Base-by-base conservation (phyloP, 2,888 invertebrate genomes). In the Cheilosia variabilis region DNA sequence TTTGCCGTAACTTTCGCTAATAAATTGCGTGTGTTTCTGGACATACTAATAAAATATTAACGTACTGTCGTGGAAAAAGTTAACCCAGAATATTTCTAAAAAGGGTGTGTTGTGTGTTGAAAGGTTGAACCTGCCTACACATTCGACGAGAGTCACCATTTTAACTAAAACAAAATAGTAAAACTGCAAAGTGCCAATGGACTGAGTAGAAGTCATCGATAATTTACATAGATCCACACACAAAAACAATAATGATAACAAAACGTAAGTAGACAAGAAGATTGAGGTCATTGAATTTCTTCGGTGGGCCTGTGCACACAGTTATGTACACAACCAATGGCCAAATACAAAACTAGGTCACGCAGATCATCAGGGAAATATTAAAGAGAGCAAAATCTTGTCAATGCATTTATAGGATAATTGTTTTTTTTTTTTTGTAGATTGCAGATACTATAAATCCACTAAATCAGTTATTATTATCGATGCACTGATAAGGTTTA, bases 51-150 rank as follows among this genome's bases (percentile, higher is more conserved):
- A 3, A 22, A 34, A n/a, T 6, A 19, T n/a, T 13, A 55, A 31
- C 34, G 22, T 10, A 22, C 15, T 24, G 37, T 27, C 4, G n/a
- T 37, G 41, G 19, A 45, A 65, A 58, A 34, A 17, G 15, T 41
- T 55, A 57, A 15, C 17, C 17, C 24, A 27, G 19, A 60, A 19
- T 9, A n/a, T 19, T 31, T 22, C 24, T 15, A 17, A 53, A 24
- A 65, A 75, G 65, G 75, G 75, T 57, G 65, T 75, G 73, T 62
- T n/a, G n/a, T n/a, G n/a, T n/a, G n/a, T n/a, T n/a, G n/a, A n/a
- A n/a, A n/a, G n/a, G 47, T 75, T 19, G n/a, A 63, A 27, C 37
- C 63, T 41, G 10, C 19, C 43, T 55, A 63, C 9, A 34, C 22
- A 45, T 63, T 47, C 17, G n/a, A 53, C 27, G 27, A 7, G 34